Evolutionary conservation across 2,797 vertebrate species (phyloP), one percentile per base, ranked within the genome.

Genomic region (Xerus rutilus): DNA sequence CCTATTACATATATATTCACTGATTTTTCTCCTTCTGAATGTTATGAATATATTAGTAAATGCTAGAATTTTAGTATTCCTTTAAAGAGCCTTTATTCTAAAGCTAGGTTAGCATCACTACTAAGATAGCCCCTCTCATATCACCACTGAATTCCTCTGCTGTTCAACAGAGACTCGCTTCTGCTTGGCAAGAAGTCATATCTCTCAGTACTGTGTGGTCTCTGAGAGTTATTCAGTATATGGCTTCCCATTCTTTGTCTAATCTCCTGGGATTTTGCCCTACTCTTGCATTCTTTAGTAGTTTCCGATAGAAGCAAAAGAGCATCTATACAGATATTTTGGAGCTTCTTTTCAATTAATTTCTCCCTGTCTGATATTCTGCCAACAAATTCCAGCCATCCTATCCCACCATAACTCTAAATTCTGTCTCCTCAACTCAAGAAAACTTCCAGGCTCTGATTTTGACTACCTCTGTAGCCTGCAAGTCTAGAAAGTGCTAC

Each of bases 51-150:
- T 62, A n/a, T 74, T 78, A 64, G 43, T 78, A 77, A 86, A 89
- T 74, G 25, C 73, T 86, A 12, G 7, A 65, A 15, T 67, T 73
- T 73, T 91, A 72, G 7, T 83, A 20, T 86, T 94, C 9, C 18
- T 94, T 83, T 92, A 82, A 89, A 82, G 62, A 86, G 3, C 30
- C 64, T 93, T 95, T 49, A 91, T 79, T 77, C 32, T 84, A 72
- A 81, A 8, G 9, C 30, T 67, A 78, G 15, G 11, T 54, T 94
- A 57, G 52, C 54, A 39, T 39, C 54, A 35, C 52, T 88, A 81
- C n/a, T 64, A 88, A 84, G 28, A 28, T 18, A 25, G 39, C 76
- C 47, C 39, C 10, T 83, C 43, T 79, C 47, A 23, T 65, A 32
- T 89, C 47, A 43, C 35, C 35, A 17, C 30, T 74, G 35, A 91